A percentile compares a stretch with the other conserved stretches of the same genome.
phyloP scores from a whole-genome alignment of 2,113 vertebrate genomes.

The Hypanus sabinus region DNA sequence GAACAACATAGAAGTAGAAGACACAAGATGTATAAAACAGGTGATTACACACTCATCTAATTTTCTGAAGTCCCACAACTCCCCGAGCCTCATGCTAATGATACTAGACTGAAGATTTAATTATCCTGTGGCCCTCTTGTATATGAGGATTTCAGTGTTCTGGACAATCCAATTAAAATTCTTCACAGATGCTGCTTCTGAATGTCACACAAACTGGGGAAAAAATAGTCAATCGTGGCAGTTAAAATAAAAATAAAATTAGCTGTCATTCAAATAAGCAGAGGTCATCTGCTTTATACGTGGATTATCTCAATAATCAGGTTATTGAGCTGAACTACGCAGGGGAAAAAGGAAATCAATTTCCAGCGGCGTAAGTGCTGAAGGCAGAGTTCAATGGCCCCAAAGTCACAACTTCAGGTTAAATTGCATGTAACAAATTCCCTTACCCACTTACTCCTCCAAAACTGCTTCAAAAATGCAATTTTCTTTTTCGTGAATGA shows the following conservation, averaged over 20 bases:
- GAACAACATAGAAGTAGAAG: not conserved
- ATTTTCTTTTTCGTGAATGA: not conserved
- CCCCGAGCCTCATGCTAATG: not conserved
- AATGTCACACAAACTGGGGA: not conserved
- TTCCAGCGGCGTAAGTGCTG: constrained; percentile 11
- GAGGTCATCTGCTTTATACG: not conserved
- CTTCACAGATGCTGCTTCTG: not conserved
- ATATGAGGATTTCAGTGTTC: not conserved
- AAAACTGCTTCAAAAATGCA: constrained; percentile 3
- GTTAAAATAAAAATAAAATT: constrained; percentile 17
- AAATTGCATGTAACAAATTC: constrained; percentile 15
- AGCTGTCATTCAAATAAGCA: constrained; percentile 13
- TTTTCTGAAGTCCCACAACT: not conserved
- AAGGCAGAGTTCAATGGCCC: not conserved
- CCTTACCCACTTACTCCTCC: not conserved
- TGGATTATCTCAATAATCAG: constrained; percentile 24
- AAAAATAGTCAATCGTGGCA: not conserved
- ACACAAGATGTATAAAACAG: not conserved
- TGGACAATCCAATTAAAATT: not conserved
- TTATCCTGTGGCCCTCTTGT: not conserved
- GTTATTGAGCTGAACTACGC: not conserved
- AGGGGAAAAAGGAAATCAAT: not conserved
- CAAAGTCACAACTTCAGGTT: constrained; percentile 21
- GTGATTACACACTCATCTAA: not conserved
- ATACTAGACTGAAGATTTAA: not conserved